Base-by-base conservation (phyloP, 2,888 invertebrate species). In the Coleophora deauratella region DNA sequence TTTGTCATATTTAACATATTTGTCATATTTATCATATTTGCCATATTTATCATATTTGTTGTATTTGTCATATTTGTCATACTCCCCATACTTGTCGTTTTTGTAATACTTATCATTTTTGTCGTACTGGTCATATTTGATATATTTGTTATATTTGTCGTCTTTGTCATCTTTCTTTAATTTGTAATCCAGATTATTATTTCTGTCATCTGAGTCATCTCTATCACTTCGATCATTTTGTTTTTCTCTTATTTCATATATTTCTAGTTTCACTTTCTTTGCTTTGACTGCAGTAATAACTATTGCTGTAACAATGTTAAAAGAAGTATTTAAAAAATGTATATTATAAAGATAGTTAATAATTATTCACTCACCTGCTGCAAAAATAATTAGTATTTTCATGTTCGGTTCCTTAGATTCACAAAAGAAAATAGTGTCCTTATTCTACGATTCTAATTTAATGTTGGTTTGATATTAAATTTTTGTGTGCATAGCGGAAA, bases 361-460 rank as follows among this genome's bases (percentile, higher is more conserved):
- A 37, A 37, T 34, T 43, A 54, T 43, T 48, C 46, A 47, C 53
- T 52, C 51, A 53, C 39, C 39, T 49, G 45, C 49, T 53, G 37
- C 40, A 43, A 42, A 40, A 46, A 52, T 46, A 35, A 38, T 42
- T 35, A 43, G 33, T 35, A 27, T 27, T 32, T 35, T 41, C 31
- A 11, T 35, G 8, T n/a, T n/a, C n/a, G n/a, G n/a, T n/a, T 35
- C 21, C n/a, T n/a, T 3, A 33, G 11, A 9, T 9, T 33, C 33
- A 43, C 15, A 49, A 44, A 44, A 49, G 39, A 14, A 49, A 44
- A 21, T 38, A 38, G 37, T 55, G 54, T 59, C 52, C 54, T 45
- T 43, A 44, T 70, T 71, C 70, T 72, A 71, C 61, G 70, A 62
- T 47, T 58, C 44, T 38, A 47, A 52, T 50, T 55, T 53, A 45